A percentile compares a stretch with the other conserved stretches of the same genome.
phyloP scores from a whole-genome alignment of 2,797 vertebrate species.

The Eulemur coronatus region DNA sequence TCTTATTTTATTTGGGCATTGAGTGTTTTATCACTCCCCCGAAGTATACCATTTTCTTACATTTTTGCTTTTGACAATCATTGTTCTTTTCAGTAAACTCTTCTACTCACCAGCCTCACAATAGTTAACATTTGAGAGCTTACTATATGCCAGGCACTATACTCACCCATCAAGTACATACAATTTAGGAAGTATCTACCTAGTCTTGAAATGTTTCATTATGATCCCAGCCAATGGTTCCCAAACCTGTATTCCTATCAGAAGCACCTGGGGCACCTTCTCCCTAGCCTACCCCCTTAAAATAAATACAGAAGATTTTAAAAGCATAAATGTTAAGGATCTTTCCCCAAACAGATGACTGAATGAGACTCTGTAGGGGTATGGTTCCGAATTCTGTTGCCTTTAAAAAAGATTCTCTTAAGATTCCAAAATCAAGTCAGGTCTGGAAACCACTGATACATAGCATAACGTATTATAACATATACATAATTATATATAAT shows the following conservation, averaged over 20 bases:
- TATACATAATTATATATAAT: neutral
- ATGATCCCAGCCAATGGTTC: neutral
- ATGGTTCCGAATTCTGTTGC: neutral
- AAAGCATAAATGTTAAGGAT: neutral
- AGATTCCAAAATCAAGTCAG: neutral
- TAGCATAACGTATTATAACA: neutral
- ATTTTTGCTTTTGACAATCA: neutral
- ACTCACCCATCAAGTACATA: neutral
- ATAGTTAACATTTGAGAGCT: neutral
- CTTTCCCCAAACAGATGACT: neutral
- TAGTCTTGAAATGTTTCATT: neutral
- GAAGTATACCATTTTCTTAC: neutral
- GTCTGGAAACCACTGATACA: neutral
- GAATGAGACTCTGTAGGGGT: neutral
- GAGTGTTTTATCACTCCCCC: neutral
- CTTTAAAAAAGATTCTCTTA: neutral
- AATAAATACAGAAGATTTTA: neutral
- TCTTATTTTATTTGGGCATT: neutral
- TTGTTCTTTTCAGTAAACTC: neutral
- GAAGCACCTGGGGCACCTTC: neutral
- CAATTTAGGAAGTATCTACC: neutral
- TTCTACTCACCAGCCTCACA: neutral
- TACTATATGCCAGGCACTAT: neutral
- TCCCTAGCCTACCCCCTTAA: neutral
- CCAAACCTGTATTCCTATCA: neutral